Conservation (phyloP, 1,140 invertebrate species). For the Drosophila aff. region DNA sequence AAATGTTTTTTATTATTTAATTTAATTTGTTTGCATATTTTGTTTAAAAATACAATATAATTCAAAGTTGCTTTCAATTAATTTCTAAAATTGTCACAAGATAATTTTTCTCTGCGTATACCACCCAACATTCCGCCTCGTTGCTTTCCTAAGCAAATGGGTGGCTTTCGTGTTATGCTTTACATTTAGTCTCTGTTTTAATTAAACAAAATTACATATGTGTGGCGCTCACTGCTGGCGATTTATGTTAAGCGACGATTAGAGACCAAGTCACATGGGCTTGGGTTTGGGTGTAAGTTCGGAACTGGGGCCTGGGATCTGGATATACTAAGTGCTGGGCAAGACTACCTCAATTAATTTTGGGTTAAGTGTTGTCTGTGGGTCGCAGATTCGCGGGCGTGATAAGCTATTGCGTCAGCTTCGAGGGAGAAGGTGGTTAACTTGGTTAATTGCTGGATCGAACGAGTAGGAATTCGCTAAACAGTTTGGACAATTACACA, state of each 20-base stretch:
- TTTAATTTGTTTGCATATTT: too few relatives aligned
- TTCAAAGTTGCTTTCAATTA: neutral
- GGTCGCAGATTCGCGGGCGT: conserved; percentile 52
- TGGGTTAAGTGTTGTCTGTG: conserved; percentile 61
- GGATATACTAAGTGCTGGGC: conserved; percentile 11
- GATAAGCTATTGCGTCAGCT: conserved; percentile 71
- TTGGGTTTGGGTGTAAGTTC: conserved; percentile 7
- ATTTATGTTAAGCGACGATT: conserved; percentile 79
- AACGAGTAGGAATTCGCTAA: conserved; percentile 43
- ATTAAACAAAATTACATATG: conserved; percentile 68
- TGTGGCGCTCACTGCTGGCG: conserved; percentile 56
- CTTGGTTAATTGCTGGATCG: conserved; percentile 42
- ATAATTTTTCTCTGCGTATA: neutral
- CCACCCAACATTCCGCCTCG: conserved; percentile 25
- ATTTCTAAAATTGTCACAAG: neutral
- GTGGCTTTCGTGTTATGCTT: conserved; percentile 31
- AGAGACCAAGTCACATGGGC: conserved; percentile 38
- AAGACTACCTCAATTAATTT: conserved; percentile 67
- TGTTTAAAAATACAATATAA: neutral
- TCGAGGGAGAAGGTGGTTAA: conserved; percentile 13
- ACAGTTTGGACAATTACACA: conserved; percentile 27
- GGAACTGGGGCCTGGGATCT: conserved; percentile 16
- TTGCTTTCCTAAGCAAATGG: conserved; percentile 12
- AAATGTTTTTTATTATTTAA: neutral
- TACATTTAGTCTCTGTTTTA: conserved; percentile 69